A percentile compares a stretch with the other conserved stretches of the same genome.
Conservation (phyloP, 2,888 invertebrate species). For the Synanthedon formicaeformis region DNA sequence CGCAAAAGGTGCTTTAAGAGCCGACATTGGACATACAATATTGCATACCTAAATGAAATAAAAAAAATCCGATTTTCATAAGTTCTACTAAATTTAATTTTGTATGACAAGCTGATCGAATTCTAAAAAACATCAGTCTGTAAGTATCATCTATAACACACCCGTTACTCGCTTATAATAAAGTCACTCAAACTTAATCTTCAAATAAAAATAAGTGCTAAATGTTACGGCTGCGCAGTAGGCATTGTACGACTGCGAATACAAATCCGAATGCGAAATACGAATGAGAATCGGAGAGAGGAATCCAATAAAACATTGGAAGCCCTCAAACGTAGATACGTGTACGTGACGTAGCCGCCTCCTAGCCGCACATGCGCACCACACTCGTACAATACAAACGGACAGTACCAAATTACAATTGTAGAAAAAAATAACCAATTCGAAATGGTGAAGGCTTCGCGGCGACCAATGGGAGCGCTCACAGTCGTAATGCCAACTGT, state of each 20-base stretch:
- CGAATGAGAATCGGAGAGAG: conserved; percentile 57
- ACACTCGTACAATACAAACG: conserved; percentile 56
- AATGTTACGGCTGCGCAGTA: conserved; percentile 47
- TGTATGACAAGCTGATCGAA: no score
- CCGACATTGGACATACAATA: no score
- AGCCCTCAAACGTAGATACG: conserved; percentile 59
- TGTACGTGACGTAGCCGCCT: conserved; percentile 63
- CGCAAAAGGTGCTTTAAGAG: no score
- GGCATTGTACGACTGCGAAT: conserved; percentile 38
- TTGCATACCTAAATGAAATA: no score
- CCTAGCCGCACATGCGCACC: conserved; percentile 52
- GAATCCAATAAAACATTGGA: conserved; percentile 68
- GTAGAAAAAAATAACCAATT: conserved; percentile 70
- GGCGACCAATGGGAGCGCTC: conserved; percentile 63
- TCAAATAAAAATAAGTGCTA: neutral
- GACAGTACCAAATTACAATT: conserved; percentile 67
- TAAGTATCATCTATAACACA: no score
- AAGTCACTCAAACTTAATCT: no score
- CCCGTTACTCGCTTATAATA: no score
- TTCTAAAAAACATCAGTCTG: no score
- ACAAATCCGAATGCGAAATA: conserved; percentile 51
- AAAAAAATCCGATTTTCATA: no score
- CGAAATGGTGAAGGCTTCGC: conserved; percentile 67
- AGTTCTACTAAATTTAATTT: no score
- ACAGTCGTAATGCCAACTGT: conserved; percentile 70